A percentile compares a stretch with the other conserved stretches of the same genome.
Conservation (phyloP, 2,797 vertebrate genomes). For the Gymnothorax javanicus region DNA sequence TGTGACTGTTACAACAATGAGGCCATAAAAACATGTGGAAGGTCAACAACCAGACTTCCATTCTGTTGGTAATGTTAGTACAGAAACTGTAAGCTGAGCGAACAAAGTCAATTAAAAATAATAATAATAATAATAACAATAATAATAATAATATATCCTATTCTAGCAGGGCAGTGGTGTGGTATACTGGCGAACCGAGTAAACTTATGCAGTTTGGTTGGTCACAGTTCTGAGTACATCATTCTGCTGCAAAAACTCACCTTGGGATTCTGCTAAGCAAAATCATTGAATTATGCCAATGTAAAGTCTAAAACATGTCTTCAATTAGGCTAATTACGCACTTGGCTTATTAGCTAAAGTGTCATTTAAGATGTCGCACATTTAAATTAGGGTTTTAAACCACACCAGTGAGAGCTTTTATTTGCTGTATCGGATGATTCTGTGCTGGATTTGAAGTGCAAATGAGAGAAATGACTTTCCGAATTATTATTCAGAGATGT, state of each 20-base stretch:
- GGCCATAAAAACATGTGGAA: neutral
- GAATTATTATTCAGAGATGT: conserved; percentile 74
- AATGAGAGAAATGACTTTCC: conserved; percentile 57
- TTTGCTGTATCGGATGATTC: conserved; percentile 37
- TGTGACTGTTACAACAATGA: neutral
- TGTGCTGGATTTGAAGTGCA: conserved; percentile 50
- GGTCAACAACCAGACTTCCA: neutral
- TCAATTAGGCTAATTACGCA: conserved; percentile 19
- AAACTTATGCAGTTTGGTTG: neutral
- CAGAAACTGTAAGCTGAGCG: neutral
- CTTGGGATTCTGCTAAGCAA: neutral
- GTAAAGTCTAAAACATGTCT: neutral
- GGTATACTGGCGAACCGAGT: neutral
- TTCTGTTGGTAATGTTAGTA: neutral
- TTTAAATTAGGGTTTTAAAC: conserved; percentile 30
- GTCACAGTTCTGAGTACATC: neutral
- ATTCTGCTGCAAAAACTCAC: neutral
- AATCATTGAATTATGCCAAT: neutral
- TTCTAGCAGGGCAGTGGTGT: neutral
- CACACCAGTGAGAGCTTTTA: neutral
- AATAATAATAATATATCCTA: neutral
- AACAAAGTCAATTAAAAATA: neutral
- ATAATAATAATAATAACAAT: too few species aligned
- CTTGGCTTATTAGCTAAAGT: conserved; percentile 14
- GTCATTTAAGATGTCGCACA: conserved; percentile 13